phyloP scores from a whole-genome alignment of 2,113 vertebrate species.

The Phalacrocorax carbo region DNA sequence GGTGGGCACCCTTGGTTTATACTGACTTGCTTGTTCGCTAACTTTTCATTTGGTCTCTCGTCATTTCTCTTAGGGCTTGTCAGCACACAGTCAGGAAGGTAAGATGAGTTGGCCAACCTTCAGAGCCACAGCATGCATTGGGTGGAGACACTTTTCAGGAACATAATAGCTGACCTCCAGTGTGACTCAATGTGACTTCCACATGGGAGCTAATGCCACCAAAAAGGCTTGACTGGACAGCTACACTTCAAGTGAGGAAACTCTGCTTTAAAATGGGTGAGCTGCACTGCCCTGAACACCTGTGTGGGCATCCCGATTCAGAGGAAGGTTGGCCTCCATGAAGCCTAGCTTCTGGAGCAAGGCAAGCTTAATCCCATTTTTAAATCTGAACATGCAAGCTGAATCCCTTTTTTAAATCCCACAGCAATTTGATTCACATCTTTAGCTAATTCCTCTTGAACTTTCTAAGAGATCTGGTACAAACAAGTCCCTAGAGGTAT shows the following conservation, averaged over 20 bases:
- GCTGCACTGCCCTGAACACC: neutral
- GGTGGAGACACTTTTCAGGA: neutral
- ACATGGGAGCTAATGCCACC: neutral
- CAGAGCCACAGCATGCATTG: neutral
- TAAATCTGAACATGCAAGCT: neutral
- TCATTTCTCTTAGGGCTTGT: neutral
- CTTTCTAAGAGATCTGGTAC: neutral
- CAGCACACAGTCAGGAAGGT: neutral
- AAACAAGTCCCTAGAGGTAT: neutral
- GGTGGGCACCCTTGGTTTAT: neutral
- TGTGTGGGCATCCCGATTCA: neutral
- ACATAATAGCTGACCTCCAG: neutral
- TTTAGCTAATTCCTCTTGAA: neutral
- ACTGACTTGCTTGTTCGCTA: neutral
- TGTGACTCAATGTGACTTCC: neutral
- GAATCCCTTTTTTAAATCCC: neutral
- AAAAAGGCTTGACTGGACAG: neutral
- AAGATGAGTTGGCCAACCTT: neutral
- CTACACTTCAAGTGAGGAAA: neutral
- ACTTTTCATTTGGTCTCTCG: neutral
- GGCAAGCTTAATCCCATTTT: neutral
- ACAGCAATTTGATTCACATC: neutral
- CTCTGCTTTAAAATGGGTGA: neutral
- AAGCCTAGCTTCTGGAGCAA: neutral
- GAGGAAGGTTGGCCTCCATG: neutral